Base-by-base conservation (phyloP, 2,888 invertebrate genomes). In the Acleris emargana region DNA sequence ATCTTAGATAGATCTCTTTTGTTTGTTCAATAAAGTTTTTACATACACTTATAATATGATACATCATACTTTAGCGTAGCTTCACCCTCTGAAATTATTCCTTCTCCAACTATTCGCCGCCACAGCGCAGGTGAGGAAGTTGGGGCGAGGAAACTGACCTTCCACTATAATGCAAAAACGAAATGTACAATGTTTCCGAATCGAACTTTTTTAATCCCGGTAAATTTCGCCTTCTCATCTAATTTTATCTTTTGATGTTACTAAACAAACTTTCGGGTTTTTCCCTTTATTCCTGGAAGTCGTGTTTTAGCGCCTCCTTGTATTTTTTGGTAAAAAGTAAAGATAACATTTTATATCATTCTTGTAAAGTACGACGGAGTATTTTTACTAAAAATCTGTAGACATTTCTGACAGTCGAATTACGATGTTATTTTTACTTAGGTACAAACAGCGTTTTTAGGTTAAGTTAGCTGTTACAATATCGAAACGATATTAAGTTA, bases 121-220 rank as follows among this genome's bases (percentile, higher is more conserved):
- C 4, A 13, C 38, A 38, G 13, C 13, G 38, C 13, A 38, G 38
- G 32, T 11, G 32, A 32, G 32, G 32, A 53, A 32, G 32, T 53
- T 16, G 68, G 73, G 71, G 32, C 50, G 22, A 38, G 42, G 5
- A 38, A 42, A n/a, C 49, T 60, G 52, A 60, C 60, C 60, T 60
- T 38, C 28, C 50, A 59, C 50, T 51, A 42, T 50, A 18, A 38
- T 32, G 38, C 42, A 25, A 43, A 51, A 45, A 43, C 11, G 28
- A 25, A 59, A 59, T 42, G 16, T 51, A 51, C 58, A 59, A 59
- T 59, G 50, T 59, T 59, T 43, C 9, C 59, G 25, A 59, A 59
- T 59, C 59, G 43, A 59, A 59, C 38, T 59, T 51, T 59, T 59
- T 51, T 59, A 59, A 59, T 59, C 59, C 51, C 32, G 25, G 22